A percentile compares a stretch with the other conserved stretches of the same genome.
Conservation (phyloP, 30 jellyfish, hydroid and myxozoan species). For the Turritopsis dohrnii region DNA sequence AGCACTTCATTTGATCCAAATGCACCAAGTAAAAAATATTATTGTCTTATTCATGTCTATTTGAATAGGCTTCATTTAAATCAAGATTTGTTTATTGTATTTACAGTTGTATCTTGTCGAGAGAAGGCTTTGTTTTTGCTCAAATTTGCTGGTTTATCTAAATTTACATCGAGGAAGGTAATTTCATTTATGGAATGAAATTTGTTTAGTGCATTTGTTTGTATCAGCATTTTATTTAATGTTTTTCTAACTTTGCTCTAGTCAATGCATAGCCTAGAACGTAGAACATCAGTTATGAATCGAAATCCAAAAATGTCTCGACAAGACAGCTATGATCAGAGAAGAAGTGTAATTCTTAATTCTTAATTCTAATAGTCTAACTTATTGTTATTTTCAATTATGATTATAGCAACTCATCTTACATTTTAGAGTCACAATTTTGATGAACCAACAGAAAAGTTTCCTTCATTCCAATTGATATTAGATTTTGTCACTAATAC, state of each 20-base stretch:
- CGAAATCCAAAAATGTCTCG: constrained; percentile 58
- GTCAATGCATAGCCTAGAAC: constrained; percentile 13
- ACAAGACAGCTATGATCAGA: constrained; percentile 65
- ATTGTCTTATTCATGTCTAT: too few species aligned
- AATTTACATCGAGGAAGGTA: constrained; percentile 58
- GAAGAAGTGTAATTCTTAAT: constrained; percentile 32
- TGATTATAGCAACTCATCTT: neutral
- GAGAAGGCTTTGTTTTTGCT: constrained; percentile 83
- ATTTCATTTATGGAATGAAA: constrained; percentile 7
- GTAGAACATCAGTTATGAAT: constrained; percentile 31
- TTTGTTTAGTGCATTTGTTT: neutral
- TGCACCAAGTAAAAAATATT: constrained; percentile 48
- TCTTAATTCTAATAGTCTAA: neutral
- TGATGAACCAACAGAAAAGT: constrained; percentile 63
- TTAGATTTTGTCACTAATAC: constrained; percentile 70
- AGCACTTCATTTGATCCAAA: constrained; percentile 47
- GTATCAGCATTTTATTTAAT: too few species aligned
- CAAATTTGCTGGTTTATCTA: constrained; percentile 93
- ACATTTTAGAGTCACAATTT: constrained; percentile 17
- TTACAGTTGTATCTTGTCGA: constrained; percentile 71
- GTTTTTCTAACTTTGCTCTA: too few species aligned
- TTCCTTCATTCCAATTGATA: constrained; percentile 81
- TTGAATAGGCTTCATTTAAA: too few species aligned
- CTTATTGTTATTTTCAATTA: neutral
- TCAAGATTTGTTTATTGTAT: neutral